phyloP scores from a whole-genome alignment of 2,113 vertebrate genomes.

The Myotis brandtii region DNA sequence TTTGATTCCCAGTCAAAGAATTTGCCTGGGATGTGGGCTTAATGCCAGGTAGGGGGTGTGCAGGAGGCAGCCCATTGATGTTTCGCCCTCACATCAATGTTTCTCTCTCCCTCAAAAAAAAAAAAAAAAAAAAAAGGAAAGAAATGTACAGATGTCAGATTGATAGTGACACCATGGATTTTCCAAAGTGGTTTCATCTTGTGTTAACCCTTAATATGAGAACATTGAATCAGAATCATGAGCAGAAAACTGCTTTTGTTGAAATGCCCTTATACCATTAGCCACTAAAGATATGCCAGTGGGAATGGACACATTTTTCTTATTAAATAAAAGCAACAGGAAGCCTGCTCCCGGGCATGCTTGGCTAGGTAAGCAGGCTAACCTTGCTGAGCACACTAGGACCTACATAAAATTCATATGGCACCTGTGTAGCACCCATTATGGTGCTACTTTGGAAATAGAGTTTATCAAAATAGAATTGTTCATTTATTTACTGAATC shows the following conservation, averaged over 20 bases:
- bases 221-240: neutral
- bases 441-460: neutral
- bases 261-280: neutral
- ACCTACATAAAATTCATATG: no score
- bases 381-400: neutral
- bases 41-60: neutral
- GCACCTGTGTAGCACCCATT: no score
- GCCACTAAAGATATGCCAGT: neutral
- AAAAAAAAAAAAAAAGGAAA: neutral
- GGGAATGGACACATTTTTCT: neutral
- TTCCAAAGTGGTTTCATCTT: neutral
- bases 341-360: neutral
- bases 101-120: neutral
- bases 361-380: neutral
- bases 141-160: neutral
- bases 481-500: neutral
- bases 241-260: neutral
- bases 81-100: neutral
- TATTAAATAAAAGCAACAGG: neutral
- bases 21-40: neutral
- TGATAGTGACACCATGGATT: neutral
- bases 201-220: neutral
- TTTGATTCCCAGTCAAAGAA: neutral
- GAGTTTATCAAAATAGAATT: neutral
- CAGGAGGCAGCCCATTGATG: neutral